These are phyloP conservation scores for Diachasmimorpha longicaudata DNA, from an alignment of 1,140 invertebrate genomes.

Conservation along the genomic window DNA sequence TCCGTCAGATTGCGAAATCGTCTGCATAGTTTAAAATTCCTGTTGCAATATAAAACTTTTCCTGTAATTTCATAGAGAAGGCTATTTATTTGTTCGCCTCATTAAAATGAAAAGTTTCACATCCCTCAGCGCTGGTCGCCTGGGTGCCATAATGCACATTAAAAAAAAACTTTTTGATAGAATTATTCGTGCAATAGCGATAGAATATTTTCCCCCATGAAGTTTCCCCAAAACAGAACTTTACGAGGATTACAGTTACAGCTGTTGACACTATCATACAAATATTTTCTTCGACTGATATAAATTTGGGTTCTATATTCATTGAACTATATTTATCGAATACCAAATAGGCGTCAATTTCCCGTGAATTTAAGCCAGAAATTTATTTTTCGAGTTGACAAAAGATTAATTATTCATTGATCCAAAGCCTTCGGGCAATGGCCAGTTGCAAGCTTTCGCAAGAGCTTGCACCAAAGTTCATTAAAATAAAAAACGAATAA, in stretches of 20 bases:
- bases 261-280: neutral
- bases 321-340: neutral
- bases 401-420: too few relatives aligned
- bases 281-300: neutral
- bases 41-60: too few relatives aligned
- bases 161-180: neutral
- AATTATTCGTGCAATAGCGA: neutral
- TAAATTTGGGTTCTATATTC: neutral
- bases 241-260: neutral
- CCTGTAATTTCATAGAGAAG: neutral
- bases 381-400: neutral
- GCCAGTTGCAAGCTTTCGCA: too few relatives aligned
- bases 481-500: too few relatives aligned
- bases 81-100: neutral
- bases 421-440: too few relatives aligned
- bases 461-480: too few relatives aligned
- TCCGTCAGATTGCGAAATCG: too few relatives aligned
- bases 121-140: neutral
- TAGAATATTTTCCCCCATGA: neutral
- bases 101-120: neutral
- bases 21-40: too few relatives aligned
- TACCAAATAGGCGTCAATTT: neutral
- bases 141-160: neutral
- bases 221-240: neutral
- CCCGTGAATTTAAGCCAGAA: neutral